Percentiles rank a stretch among this genome's conserved stretches.
phyloP scores from a whole-genome alignment of 92 coral and sea anemone genomes.

The Umimayanthus chanpuru region DNA sequence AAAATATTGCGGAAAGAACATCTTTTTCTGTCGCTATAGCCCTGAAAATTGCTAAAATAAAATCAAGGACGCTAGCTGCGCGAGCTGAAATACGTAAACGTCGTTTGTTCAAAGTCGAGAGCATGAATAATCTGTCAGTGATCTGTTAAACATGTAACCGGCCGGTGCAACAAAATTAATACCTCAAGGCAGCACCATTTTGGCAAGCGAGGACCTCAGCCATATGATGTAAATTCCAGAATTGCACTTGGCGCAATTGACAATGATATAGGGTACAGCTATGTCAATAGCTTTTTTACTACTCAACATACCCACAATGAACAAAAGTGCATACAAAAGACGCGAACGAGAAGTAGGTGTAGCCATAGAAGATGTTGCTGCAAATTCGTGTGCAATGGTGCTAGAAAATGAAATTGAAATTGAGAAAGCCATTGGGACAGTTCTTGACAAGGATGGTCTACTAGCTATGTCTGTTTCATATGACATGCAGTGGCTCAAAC shows the following conservation, averaged over 20 bases:
- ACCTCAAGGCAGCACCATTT: slow-evolving; percentile 29
- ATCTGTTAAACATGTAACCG: background rate
- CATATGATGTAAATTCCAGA: slow-evolving; percentile 41
- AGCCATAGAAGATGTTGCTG: too few species aligned
- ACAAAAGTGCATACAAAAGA: background rate
- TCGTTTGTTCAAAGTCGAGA: background rate
- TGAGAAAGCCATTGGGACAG: too few species aligned
- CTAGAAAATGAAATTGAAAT: too few species aligned
- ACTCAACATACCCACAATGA: slow-evolving; percentile 53
- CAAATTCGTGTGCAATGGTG: too few species aligned
- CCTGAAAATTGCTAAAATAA: background rate
- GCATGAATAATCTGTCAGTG: background rate
- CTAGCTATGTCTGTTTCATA: too few species aligned
- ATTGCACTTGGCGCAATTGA: slow-evolving; percentile 44
- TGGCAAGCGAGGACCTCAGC: background rate
- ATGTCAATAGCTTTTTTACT: slow-evolving; percentile 39
- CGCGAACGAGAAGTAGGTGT: too few species aligned
- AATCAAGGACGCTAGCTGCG: background rate
- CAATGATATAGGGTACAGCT: background rate
- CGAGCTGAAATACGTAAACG: background rate
- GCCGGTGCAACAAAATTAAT: background rate
- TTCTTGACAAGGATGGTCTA: too few species aligned
- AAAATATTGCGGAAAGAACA: background rate
- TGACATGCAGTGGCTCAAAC: background rate
- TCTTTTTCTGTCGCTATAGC: background rate